A percentile compares a stretch with the other conserved stretches of the same genome.
phyloP scores from a whole-genome alignment of 2,113 vertebrate species.

The Cheilinus undulatus region DNA sequence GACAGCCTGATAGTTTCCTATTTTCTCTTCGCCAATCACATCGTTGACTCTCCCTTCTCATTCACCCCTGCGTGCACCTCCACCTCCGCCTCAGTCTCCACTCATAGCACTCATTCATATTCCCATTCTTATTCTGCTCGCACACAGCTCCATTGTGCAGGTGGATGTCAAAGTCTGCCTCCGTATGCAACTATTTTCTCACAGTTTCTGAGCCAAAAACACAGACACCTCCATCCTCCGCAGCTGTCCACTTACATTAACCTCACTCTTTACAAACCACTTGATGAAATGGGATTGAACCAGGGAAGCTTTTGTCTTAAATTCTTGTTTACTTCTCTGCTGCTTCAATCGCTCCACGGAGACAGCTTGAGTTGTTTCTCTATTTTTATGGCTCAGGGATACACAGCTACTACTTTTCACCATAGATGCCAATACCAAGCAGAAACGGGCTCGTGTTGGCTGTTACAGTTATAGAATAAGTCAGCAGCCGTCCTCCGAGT shows the following conservation, averaged over 20 bases:
- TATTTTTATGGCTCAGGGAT: constrained; percentile 54
- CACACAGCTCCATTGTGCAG: constrained; percentile 57
- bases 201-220: constrained; percentile 41
- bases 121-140: constrained; percentile 70
- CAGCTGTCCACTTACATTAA: constrained; percentile 59
- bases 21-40: constrained; percentile 60
- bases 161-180: constrained; percentile 48
- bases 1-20: constrained; percentile 47
- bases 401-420: constrained; percentile 22
- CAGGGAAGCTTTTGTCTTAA: constrained; percentile 62
- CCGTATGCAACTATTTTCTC: constrained; percentile 58
- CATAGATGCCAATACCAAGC: constrained; percentile 24
- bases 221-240: constrained; percentile 39
- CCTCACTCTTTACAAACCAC: constrained; percentile 38
- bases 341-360: constrained; percentile 48
- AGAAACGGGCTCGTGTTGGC: constrained; percentile 36
- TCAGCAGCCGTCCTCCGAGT: constrained; percentile 21
- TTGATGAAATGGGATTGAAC: constrained; percentile 48
- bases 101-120: constrained; percentile 43
- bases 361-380: constrained; percentile 43
- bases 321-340: constrained; percentile 41
- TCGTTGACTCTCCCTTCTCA: constrained; percentile 10
- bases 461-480: constrained; percentile 39
- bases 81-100: constrained; percentile 26
- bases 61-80: constrained; percentile 18